Conservation (phyloP, 1,140 invertebrate species). For the Tyrophagus putrescentiae region DNA sequence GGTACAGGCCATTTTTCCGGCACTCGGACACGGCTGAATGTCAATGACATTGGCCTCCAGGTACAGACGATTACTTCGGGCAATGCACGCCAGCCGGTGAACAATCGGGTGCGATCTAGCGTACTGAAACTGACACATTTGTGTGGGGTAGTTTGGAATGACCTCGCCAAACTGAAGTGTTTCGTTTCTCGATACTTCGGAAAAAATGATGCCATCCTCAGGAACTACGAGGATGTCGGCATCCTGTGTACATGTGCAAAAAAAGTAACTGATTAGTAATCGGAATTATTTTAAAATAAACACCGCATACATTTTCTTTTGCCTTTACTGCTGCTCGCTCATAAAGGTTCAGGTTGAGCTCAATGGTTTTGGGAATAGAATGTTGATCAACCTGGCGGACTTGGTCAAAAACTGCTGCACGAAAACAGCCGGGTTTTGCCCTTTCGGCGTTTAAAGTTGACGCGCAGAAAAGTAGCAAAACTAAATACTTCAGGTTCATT, state of each 20-base stretch:
- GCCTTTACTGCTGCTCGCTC: slow-evolving; percentile 13
- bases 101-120: slow-evolving; percentile 26
- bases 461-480: too few relatives aligned
- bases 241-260: too few relatives aligned
- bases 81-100: slow-evolving; percentile 41
- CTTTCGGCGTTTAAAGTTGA: too few relatives aligned
- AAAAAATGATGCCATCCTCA: slow-evolving; percentile 42
- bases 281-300: not conserved
- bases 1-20: slow-evolving; percentile 28
- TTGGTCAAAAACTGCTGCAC: slow-evolving; percentile 21
- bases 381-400: slow-evolving; percentile 1
- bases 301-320: not conserved
- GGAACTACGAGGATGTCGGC: slow-evolving; percentile 69
- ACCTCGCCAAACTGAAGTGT: slow-evolving; percentile 1
- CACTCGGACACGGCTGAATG: slow-evolving; percentile 33
- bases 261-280: not conserved
- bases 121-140: slow-evolving; percentile 16
- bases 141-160: slow-evolving; percentile 20
- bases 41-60: slow-evolving; percentile 54
- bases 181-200: not conserved
- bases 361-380: not conserved
- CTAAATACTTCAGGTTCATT: too few relatives aligned
- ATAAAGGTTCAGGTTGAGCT: slow-evolving; percentile 17
- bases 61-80: slow-evolving; percentile 39
- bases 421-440: too few relatives aligned